Base-by-base conservation (phyloP, 2,888 invertebrate species). In the Oxycera nigricornis region DNA sequence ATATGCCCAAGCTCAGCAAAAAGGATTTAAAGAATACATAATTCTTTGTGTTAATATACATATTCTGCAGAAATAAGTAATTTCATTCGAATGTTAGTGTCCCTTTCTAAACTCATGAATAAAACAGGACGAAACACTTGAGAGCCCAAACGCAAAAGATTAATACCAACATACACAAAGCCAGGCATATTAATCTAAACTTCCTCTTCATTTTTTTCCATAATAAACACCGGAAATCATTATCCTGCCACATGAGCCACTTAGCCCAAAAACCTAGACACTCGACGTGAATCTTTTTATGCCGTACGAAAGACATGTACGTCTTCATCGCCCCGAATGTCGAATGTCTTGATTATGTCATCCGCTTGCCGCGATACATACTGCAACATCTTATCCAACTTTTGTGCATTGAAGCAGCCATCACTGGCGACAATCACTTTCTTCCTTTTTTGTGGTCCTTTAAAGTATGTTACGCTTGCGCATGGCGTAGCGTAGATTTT, bases 401-500 rank as follows among this genome's bases (percentile, higher is more conserved):
- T 41, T 20, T 4, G 11, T 9, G 55, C 14, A 1, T 39, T 0
- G 9, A 39, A 39, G 39, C 39, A 39, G 14, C n/a, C 39, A 39
- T 39, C 7, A 39, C 39, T 4, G 24, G 24, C 55, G 24, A 55
- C 55, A 24, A n/a, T 24, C 22, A 17, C 41, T 39, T 65, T 39
- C 6, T 65, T 65, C 20, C 11, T 24, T 41, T 62, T 52, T 31
- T 50, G 11, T 68, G 17, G 20, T 50, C 35, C 31, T 14, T 2
- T n/a, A 67, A 74, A 76, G 74, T 73, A 68, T 59, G 70, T 73
- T 73, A 73, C 76, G 76, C 76, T 73, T 76, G 74, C 76, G 74
- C 59, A 74, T 31, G 59, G 70, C 70, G 50, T 70, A 31, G 30
- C 28, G 20, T 41, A 57, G 52, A 24, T 67, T 73, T 70, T 73